phyloP scores from a whole-genome alignment of 2,113 vertebrate genomes.

The Hypocryptadius cinnamomeus region DNA sequence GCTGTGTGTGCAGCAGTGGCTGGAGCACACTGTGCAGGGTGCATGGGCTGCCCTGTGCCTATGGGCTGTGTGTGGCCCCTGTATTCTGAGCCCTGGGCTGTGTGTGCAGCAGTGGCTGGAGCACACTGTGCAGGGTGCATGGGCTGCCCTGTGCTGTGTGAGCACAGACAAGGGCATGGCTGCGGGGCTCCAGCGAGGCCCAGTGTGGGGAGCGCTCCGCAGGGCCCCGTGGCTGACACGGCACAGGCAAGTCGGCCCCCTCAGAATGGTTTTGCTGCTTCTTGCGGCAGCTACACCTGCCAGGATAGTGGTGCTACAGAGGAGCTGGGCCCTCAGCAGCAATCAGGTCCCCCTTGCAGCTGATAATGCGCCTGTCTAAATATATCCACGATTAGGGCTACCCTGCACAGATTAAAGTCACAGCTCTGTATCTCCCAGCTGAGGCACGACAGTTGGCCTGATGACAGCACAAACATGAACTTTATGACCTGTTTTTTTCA shows the following conservation, averaged over 20 bases:
- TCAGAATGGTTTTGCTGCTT: neutral
- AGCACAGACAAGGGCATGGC: accelerated
- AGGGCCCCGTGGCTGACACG: neutral
- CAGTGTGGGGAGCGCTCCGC: accelerated
- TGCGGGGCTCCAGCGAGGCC: neutral
- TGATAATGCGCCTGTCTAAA: constrained; percentile 41
- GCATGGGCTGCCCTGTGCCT: neutral
- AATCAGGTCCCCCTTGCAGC: neutral
- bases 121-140: too few relatives aligned
- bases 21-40: accelerated
- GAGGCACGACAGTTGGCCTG: neutral
- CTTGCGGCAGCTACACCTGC: neutral
- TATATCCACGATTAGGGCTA: constrained; percentile 29
- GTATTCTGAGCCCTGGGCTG: neutral
- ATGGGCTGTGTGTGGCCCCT: neutral
- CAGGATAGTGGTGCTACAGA: neutral
- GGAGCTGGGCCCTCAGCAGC: neutral
- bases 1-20: accelerated
- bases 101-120: accelerated
- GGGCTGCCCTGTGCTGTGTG: neutral
- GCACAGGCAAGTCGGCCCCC: neutral
- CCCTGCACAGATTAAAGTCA: constrained; percentile 26
- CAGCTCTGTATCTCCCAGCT: constrained; percentile 13
- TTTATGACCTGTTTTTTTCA: constrained; percentile 34
- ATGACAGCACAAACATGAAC: constrained; percentile 39